Conservation (phyloP, 2,113 vertebrate species). For the Scolopax mira region DNA sequence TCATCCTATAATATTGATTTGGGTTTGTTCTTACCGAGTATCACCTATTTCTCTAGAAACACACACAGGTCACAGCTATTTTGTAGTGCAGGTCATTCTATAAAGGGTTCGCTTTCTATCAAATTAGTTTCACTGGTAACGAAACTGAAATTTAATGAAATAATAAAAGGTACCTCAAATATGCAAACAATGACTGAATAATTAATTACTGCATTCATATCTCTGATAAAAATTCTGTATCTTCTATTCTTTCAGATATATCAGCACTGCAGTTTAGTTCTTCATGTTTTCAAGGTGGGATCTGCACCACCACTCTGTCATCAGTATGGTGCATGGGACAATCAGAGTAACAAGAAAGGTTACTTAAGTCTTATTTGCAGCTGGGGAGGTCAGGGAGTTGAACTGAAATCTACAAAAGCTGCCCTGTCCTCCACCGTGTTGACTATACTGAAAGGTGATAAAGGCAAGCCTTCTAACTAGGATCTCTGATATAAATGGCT, state of each 20-base stretch:
- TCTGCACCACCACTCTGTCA: neutral
- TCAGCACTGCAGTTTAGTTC: neutral
- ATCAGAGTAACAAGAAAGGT: neutral
- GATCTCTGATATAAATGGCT: neutral
- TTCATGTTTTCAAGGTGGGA: neutral
- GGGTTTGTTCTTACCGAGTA: neutral
- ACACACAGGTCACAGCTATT: neutral
- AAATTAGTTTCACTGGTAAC: neutral
- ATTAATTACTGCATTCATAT: constrained; percentile 20
- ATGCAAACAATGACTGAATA: neutral
- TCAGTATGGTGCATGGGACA: neutral
- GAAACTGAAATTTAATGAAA: constrained; percentile 31
- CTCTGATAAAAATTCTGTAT: too few species aligned
- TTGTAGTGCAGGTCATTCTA: neutral
- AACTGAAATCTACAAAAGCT: neutral
- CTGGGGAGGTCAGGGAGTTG: neutral
- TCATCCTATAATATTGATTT: neutral
- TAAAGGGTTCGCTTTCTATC: constrained; percentile 1
- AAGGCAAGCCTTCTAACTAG: neutral
- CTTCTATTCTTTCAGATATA: neutral
- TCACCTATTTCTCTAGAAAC: neutral
- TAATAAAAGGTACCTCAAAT: constrained; percentile 11
- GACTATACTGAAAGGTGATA: neutral
- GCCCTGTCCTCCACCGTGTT: rapidly evolving
- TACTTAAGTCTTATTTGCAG: neutral